These are phyloP conservation scores for Poecilobothrus nobilitatus DNA, from an alignment of 2,888 invertebrate species.

Conservation along the genomic window DNA sequence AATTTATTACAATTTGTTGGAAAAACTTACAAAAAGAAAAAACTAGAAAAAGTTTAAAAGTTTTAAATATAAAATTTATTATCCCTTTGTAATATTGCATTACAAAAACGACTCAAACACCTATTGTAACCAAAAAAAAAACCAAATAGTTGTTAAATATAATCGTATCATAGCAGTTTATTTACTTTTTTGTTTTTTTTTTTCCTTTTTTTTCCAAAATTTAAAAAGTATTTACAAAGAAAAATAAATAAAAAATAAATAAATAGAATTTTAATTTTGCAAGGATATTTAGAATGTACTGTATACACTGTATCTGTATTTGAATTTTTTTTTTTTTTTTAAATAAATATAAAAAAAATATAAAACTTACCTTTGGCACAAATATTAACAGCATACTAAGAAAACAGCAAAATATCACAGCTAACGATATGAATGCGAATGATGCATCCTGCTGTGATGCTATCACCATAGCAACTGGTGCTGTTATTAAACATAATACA, in stretches of 20 bases:
- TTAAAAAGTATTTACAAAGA: background rate
- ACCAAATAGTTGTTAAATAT: too few species aligned
- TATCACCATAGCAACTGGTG: slow-evolving; percentile 94
- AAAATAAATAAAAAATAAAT: too few species aligned
- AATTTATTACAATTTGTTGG: too few species aligned
- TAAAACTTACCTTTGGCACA: slow-evolving; percentile 76
- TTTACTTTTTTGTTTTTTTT: background rate
- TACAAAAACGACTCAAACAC: background rate
- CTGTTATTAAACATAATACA: slow-evolving; percentile 93
- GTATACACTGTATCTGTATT: too few species aligned
- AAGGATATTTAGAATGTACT: too few species aligned
- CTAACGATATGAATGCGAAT: slow-evolving; percentile 91
- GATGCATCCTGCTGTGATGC: slow-evolving; percentile 96
- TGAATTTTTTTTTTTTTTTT: too few species aligned
- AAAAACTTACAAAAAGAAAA: background rate
- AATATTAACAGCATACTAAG: slow-evolving; percentile 98
- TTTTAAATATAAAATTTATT: background rate
- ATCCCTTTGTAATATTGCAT: background rate
- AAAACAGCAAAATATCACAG: slow-evolving; percentile 96
- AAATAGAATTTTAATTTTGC: too few species aligned
- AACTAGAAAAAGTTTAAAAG: too few species aligned
- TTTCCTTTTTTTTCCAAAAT: background rate
- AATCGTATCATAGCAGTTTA: too few species aligned
- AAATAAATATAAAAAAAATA: too few species aligned
- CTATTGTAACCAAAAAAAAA: background rate